These are phyloP conservation scores for Poeciliopsis paucimaculata DNA, from an alignment of 2,797 vertebrate species.

Conservation along the genomic window DNA sequence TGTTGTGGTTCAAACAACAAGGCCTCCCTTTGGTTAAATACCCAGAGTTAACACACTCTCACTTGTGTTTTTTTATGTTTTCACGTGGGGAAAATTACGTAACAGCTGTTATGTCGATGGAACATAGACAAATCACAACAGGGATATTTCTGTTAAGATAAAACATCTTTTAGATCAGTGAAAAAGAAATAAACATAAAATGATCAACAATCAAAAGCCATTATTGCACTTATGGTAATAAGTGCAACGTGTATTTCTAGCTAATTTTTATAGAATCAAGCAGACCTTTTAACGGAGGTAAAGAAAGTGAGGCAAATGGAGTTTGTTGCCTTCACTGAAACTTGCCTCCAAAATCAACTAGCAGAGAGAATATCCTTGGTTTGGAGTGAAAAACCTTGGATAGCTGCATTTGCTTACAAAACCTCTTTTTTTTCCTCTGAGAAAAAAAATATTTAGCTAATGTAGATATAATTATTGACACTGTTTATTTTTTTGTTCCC, in stretches of 20 bases:
- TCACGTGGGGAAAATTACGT: not conserved
- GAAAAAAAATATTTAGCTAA: not conserved
- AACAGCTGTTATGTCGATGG: not conserved
- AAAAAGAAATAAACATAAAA: not conserved
- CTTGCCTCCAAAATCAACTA: slow-evolving; percentile 78
- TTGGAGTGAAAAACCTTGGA: slow-evolving; percentile 57
- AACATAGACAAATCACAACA: not conserved
- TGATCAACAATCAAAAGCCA: not conserved
- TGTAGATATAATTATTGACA: not conserved
- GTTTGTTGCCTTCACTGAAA: slow-evolving; percentile 78
- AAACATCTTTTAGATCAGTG: not conserved
- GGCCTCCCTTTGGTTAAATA: not conserved
- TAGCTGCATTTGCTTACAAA: slow-evolving; percentile 79
- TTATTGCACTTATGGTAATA: not conserved
- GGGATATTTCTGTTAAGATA: not conserved
- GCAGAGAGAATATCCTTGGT: slow-evolving; percentile 76
- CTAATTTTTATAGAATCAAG: not conserved
- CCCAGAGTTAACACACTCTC: not conserved
- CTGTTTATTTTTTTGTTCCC: not conserved
- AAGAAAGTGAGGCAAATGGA: slow-evolving; percentile 79
- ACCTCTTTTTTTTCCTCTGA: not conserved
- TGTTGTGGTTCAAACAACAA: not conserved
- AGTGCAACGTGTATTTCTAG: not conserved
- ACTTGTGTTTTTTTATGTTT: not conserved
- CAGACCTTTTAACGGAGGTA: slow-evolving; percentile 68